Conservation (phyloP, 2,113 vertebrate genomes). For the Amphilophus citrinellus region DNA sequence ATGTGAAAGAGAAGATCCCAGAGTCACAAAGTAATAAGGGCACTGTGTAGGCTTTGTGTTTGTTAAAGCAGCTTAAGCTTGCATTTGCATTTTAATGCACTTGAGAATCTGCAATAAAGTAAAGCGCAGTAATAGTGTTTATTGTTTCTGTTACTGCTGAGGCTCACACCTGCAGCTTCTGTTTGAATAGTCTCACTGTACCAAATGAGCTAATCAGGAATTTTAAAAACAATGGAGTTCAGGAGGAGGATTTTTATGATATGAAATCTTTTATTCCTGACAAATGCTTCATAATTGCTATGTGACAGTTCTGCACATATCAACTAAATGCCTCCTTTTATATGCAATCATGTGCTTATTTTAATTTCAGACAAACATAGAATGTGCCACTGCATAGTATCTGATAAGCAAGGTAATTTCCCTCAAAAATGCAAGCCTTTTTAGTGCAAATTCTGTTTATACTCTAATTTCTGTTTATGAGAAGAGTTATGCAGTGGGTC, state of each 20-base stretch:
- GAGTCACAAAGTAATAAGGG: constrained; percentile 5
- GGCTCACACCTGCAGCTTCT: neutral
- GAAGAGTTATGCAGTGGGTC: constrained; percentile 2
- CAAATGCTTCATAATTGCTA: neutral
- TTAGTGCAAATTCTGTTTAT: constrained; percentile 41
- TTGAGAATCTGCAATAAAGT: neutral
- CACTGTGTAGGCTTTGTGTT: neutral
- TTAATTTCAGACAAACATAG: neutral
- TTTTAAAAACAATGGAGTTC: constrained; percentile 11
- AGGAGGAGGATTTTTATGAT: neutral
- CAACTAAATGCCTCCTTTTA: neutral
- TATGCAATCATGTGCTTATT: neutral
- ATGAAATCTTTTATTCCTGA: neutral
- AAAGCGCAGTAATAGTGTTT: neutral
- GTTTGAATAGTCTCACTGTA: neutral
- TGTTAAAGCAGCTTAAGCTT: constrained; percentile 15
- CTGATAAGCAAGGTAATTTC: constrained; percentile 4
- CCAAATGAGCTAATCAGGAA: neutral
- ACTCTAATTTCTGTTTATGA: neutral
- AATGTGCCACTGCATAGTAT: neutral
- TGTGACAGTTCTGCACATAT: neutral
- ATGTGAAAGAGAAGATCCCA: constrained; percentile 23
- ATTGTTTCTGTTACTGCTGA: constrained; percentile 11
- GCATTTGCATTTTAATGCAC: constrained; percentile 19
- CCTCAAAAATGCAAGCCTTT: constrained; percentile 10